Base-by-base conservation (phyloP, 2,888 invertebrate species). In the Griposia aprilina region DNA sequence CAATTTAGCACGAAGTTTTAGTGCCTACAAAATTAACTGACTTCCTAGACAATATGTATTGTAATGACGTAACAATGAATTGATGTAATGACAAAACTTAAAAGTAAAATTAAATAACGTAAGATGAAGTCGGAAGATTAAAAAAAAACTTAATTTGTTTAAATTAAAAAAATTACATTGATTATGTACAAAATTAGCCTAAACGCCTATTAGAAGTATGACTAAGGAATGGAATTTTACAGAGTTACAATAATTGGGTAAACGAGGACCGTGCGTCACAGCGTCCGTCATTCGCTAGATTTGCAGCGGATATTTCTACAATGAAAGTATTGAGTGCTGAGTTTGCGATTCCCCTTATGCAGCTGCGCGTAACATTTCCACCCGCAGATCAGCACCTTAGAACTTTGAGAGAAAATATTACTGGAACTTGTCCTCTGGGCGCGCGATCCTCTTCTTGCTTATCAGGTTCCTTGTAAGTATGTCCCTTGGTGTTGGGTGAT, bases 331-430 rank as follows among this genome's bases (percentile, higher is more conserved):
- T 50, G 17, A 17, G 50, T 50, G 50, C 50, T 50, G 17, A 50
- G 17, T 50, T 15, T 5, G 23, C 52, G 52, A 52, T 50, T 23
- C 23, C 52, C 50, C 4, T 59, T 59, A 59, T 13, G 13, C 59
- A 59, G 26, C 26, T 60, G 59, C 20, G 17, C 5, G 30, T 36
- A 36, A 50, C 65, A 65, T 15, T 45, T 48, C 45, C 65, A 48
- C 66, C 45, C 26, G 50, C 26, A 70, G 59, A 57, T 45, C 41
- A 45, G 57, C 6, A 45, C 48, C 70, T 57, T 57, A 59, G 55
- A 70, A 70, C 45, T 17, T 57, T 11, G 41, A 57, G 57, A 41
- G 36, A 70, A 70, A 70, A 70, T 70, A 41, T 70, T 69, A 23
- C 52, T 68, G 55, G 68, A 36, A 55, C 17, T 55, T 68, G 30